These are phyloP conservation scores for Ophion ventricosus DNA, from an alignment of 2,888 invertebrate species.

Conservation along the genomic window DNA sequence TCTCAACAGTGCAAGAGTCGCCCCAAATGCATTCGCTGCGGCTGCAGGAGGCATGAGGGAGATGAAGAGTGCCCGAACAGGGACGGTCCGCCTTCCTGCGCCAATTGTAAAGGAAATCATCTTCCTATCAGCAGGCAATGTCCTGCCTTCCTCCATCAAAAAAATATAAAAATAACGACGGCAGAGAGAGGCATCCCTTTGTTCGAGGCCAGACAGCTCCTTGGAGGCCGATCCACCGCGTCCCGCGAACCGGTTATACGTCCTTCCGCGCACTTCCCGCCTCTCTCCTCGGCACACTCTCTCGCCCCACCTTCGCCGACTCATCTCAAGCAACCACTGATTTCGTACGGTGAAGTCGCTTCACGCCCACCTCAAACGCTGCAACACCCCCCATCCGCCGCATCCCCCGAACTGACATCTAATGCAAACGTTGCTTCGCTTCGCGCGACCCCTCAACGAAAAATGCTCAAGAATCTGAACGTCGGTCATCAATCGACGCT, in stretches of 20 bases:
- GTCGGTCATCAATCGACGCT: not conserved
- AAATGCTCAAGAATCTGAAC: not conserved
- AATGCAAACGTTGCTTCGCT: not conserved
- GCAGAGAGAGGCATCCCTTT: slow-evolving; percentile 31
- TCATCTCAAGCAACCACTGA: not conserved
- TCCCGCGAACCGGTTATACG: not conserved
- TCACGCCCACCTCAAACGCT: not conserved
- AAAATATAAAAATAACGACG: not conserved
- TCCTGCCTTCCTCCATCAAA: slow-evolving; percentile 23
- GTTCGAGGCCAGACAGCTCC: slow-evolving; percentile 6
- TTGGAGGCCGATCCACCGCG: not conserved
- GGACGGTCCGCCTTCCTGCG: slow-evolving; percentile 8
- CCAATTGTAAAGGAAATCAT: slow-evolving; percentile 21
- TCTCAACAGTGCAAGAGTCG: slow-evolving; percentile 18
- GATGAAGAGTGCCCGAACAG: slow-evolving; percentile 6
- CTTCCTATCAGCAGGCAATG: slow-evolving; percentile 1
- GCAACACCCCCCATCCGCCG: not conserved
- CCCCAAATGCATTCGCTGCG: slow-evolving; percentile 34
- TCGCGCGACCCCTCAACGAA: not conserved
- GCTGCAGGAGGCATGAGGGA: not conserved
- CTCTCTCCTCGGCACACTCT: not conserved
- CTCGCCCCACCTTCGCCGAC: not conserved
- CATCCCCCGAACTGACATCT: not conserved
- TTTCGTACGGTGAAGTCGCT: not conserved
- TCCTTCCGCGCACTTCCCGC: not conserved